Conservation (phyloP, 1,140 invertebrate species). For the Rhizoglyphus robini region DNA sequence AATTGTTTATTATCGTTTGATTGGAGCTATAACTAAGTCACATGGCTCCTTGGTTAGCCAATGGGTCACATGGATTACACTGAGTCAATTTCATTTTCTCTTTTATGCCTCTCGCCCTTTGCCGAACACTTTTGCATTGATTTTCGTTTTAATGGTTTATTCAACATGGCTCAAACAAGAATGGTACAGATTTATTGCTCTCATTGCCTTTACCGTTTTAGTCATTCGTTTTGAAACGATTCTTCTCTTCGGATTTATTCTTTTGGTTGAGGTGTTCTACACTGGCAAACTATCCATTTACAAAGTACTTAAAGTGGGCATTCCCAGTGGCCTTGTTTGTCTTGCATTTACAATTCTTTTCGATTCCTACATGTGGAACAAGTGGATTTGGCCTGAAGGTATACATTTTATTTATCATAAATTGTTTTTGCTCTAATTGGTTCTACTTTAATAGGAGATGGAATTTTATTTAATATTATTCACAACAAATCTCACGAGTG, state of each 20-base stretch:
- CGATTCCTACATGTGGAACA: conserved; percentile 86
- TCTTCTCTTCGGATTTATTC: conserved; percentile 19
- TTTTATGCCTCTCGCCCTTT: conserved; percentile 87
- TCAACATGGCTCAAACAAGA: conserved; percentile 28
- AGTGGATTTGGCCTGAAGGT: conserved; percentile 87
- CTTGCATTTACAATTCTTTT: conserved; percentile 57
- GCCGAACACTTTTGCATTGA: conserved; percentile 89
- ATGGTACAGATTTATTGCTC: conserved; percentile 19
- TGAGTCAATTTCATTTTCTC: conserved; percentile 93
- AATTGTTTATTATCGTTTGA: conserved; percentile 53
- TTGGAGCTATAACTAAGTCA: conserved; percentile 37
- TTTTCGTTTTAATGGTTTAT: conserved; percentile 55
- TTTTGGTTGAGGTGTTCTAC: conserved; percentile 16
- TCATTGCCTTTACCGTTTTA: conserved; percentile 22
- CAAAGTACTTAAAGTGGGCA: conserved; percentile 14
- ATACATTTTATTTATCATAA: conserved; percentile 39
- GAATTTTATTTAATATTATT: conserved; percentile 87
- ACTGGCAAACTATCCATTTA: conserved; percentile 6
- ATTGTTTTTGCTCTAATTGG: neutral
- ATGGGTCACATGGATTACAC: conserved; percentile 70
- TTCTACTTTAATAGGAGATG: conserved; percentile 32
- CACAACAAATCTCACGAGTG: conserved; percentile 89
- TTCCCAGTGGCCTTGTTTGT: conserved; percentile 20
- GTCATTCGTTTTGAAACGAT: conserved; percentile 23
- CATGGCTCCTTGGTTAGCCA: conserved; percentile 61